Conservation (phyloP, 2,113 vertebrate genomes). For the Triplophysa tibetana region DNA sequence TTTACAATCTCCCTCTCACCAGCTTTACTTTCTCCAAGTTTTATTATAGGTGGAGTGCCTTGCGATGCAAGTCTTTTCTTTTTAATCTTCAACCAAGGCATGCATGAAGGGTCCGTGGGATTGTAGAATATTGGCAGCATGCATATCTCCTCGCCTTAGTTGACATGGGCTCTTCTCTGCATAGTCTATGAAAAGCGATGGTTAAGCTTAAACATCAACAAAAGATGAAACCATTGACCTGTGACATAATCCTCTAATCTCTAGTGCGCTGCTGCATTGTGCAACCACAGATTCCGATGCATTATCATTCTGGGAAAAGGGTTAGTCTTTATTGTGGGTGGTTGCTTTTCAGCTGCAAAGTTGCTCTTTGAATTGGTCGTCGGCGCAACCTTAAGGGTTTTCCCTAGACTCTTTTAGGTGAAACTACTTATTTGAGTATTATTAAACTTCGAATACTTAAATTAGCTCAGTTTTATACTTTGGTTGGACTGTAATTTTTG, state of each 20-base stretch:
- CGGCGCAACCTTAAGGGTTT: conserved; percentile 1
- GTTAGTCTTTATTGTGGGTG: conserved; percentile 62
- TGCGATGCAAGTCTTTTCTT: background rate
- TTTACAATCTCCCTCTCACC: background rate
- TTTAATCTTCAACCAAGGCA: background rate
- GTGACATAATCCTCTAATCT: conserved; percentile 61
- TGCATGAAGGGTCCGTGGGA: conserved; percentile 4
- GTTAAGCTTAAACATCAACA: conserved; percentile 50
- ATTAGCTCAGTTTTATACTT: background rate
- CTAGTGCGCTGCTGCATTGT: conserved; percentile 52
- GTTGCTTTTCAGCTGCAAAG: conserved; percentile 45
- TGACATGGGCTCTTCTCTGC: conserved; percentile 10
- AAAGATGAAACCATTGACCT: conserved; percentile 58
- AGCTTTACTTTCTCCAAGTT: background rate
- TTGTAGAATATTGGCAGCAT: background rate
- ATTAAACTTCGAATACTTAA: background rate
- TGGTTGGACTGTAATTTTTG: background rate
- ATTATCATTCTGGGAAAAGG: conserved; percentile 64
- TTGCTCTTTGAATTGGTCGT: conserved; percentile 16
- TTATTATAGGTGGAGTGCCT: too few species aligned
- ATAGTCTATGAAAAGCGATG: conserved; percentile 41
- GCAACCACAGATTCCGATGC: conserved; percentile 55
- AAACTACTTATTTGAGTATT: background rate
- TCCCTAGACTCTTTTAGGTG: background rate
- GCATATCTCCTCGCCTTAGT: background rate